Base-by-base conservation (phyloP, 2,888 invertebrate species). In the Deroplatys truncata region DNA sequence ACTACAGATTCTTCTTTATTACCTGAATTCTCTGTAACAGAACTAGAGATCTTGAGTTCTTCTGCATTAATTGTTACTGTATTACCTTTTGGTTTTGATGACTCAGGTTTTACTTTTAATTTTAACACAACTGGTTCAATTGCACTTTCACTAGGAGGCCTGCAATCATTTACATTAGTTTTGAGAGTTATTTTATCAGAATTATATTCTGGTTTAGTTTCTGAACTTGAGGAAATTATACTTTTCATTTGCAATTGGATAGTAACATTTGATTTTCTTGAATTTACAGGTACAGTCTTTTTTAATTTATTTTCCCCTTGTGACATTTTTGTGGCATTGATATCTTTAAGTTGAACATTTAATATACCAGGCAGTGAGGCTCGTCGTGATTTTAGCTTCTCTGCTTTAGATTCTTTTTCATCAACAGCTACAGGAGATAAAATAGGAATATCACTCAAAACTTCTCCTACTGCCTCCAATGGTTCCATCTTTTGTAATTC, bases 401-500 rank as follows among this genome's bases (percentile, higher is more conserved):
- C 56, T 72, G 56, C 56, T 20, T 20, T 72, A 25, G 56, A 72
- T 3, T 72, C 56, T 72, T 72, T 72, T 20, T 72, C 56, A 72
- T 72, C 56, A 25, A 72, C 56, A 15, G 72, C 85, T 31, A 88
- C 89, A 16, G 89, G 89, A 25, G 89, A 89, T 10, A 89, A 16
- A 29, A 89, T 85, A 35, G 89, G 89, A 56, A 89, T 89, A 29
- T 89, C 89, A 88, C 85, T 56, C 25, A 89, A 28, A 35, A 85
- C 85, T 82, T 89, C 89, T 25, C 87, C 82, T 82, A 85, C 72
- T 82, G 82, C 29, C 84, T 89, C 89, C 4, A 89, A 56, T 84
- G 90, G 90, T 85, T 90, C 90, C 28, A 88, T 88, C 82, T 89
- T 90, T 43, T 90, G 89, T 28, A 90, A 82, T 83, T 89, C 89